Conservation (phyloP, 2,888 invertebrate genomes). For the Tenthredo scrophulariae region DNA sequence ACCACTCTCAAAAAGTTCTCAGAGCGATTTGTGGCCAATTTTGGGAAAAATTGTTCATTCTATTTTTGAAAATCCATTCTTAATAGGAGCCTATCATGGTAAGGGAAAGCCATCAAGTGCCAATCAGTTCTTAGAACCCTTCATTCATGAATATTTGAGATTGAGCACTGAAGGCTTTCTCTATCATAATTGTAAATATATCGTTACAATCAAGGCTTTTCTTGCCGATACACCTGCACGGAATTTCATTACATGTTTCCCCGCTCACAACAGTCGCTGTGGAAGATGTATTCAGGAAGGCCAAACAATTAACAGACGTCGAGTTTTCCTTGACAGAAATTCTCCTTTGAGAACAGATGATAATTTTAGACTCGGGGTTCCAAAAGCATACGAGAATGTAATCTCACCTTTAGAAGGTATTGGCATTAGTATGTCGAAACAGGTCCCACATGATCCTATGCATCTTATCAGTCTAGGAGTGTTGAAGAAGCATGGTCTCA, state of each 20-base stretch:
- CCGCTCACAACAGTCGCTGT: slow-evolving; percentile 41
- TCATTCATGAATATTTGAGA: background rate
- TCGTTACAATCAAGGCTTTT: background rate
- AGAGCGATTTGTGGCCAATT: slow-evolving; percentile 7
- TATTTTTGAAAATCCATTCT: background rate
- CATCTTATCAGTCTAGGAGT: slow-evolving; percentile 57
- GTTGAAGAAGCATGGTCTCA: slow-evolving; percentile 42
- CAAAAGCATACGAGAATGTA: background rate
- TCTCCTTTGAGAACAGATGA: slow-evolving; percentile 43
- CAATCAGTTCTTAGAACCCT: background rate
- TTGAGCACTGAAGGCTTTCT: background rate
- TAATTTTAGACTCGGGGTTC: slow-evolving; percentile 46
- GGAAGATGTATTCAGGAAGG: slow-evolving; percentile 56
- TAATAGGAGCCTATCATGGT: slow-evolving; percentile 3
- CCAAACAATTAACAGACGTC: slow-evolving; percentile 34
- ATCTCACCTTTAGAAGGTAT: slow-evolving; percentile 52
- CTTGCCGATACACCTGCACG: background rate
- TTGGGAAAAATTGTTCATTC: background rate
- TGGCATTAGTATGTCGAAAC: background rate
- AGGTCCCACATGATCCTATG: slow-evolving; percentile 39
- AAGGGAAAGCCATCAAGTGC: background rate
- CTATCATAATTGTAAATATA: background rate
- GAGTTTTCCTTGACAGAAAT: slow-evolving; percentile 53
- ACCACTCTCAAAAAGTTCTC: background rate
- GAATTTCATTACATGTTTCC: background rate